Base-by-base conservation (phyloP, 2,888 invertebrate genomes). In the Hirtodrosophila confusa region DNA sequence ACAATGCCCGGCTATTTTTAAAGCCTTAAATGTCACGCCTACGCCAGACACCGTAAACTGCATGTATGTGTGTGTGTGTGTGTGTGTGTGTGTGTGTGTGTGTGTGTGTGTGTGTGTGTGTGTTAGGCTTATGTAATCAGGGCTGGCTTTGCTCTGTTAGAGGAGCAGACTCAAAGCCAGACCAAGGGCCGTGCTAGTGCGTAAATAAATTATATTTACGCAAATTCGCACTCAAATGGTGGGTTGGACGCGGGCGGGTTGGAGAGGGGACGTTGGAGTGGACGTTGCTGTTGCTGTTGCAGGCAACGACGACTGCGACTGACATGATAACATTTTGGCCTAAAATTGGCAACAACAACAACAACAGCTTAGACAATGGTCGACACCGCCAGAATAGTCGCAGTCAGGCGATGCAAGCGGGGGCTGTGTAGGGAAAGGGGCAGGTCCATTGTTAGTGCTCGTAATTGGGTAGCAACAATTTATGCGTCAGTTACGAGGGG, bases 191-290 rank as follows among this genome's bases (percentile, higher is more conserved):
- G 75, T 77, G 69, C 75, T 69, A 77, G 79, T 78, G 75, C 72
- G 69, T 84, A 84, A 88, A 84, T 84, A 84, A 84, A 84, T 84
- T 84, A 88, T 84, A 88, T 84, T 84, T 84, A 88, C 88, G 88
- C 86, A 84, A 84, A 84, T 88, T 84, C 83, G 75, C 83, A 83
- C 86, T 85, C 71, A 57, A 66, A 85, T 61, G 55, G 65, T 65
- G 62, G 72, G 63, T 31, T 33, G 55, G 10, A 41, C 47, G 31
- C 17, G 1, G 17, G 37, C 56, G 29, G 31, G 40, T 31, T 31
- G 40, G 11, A 7, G 53, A 24, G 9, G 29, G 49, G 44, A 29
- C 10, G 43, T 37, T 41, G 50, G 45, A 29, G 12, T 23, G 17
- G 44, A 36, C 17, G 48, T 24, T 39, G 53, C 37, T 60, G 36